Conservation (phyloP, 2,888 invertebrate genomes). For the Merodon equestris region DNA sequence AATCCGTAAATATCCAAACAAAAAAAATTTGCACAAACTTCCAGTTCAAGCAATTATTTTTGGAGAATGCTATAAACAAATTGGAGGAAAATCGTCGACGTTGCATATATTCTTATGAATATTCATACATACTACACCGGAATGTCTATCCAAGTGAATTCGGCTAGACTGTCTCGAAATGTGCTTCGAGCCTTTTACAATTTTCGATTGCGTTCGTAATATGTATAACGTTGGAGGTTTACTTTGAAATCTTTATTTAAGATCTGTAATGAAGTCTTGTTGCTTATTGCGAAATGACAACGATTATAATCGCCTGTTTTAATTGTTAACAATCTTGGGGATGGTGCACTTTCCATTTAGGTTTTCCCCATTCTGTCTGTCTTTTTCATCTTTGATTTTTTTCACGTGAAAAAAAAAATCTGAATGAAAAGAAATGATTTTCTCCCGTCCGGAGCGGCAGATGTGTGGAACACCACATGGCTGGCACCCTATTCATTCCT, state of each 20-base stretch:
- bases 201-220: no score
- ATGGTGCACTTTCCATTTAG: slow-evolving; percentile 34
- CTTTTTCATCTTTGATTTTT: background rate
- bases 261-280: slow-evolving; percentile 4
- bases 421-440: no score
- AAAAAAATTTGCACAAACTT: slow-evolving; percentile 41
- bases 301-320: background rate
- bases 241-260: no score
- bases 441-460: slow-evolving; percentile 20
- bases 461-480: slow-evolving; percentile 56
- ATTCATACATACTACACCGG: no score
- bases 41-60: slow-evolving; percentile 46
- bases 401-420: slow-evolving; percentile 1
- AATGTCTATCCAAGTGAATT: no score
- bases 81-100: no score
- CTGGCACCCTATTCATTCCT: slow-evolving; percentile 39
- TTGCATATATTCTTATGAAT: no score
- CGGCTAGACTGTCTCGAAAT: no score
- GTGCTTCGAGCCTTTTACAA: no score
- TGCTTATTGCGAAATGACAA: slow-evolving; percentile 42
- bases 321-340: slow-evolving; percentile 9
- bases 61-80: slow-evolving; percentile 53
- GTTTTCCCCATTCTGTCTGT: slow-evolving; percentile 15
- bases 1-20: slow-evolving; percentile 14
- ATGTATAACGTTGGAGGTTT: slow-evolving; percentile 10